These are phyloP conservation scores for Melipona beecheii DNA, from an alignment of 2,888 invertebrate species.

Conservation along the genomic window DNA sequence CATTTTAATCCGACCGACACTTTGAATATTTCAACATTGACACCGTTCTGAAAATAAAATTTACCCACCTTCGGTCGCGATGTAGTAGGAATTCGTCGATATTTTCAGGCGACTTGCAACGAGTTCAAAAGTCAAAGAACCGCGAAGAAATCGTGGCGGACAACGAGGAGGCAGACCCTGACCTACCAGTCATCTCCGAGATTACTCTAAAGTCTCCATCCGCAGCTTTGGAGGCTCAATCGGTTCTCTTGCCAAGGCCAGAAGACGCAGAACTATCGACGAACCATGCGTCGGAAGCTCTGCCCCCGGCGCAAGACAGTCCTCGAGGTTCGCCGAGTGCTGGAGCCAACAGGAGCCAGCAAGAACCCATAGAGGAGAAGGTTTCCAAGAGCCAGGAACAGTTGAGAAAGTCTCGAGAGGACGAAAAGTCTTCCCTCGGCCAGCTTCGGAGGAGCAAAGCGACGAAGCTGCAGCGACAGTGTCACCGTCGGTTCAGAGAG, in stretches of 20 bases:
- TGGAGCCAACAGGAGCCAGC: neutral
- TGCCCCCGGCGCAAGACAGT: neutral
- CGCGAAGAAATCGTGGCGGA: too few relatives aligned
- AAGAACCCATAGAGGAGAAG: neutral
- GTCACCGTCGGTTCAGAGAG: constrained; percentile 73
- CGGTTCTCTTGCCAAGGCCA: too few relatives aligned
- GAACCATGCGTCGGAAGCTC: neutral
- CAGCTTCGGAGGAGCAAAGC: neutral
- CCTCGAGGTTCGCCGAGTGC: neutral
- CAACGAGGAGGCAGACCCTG: too few relatives aligned
- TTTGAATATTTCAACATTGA: too few relatives aligned
- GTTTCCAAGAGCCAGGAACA: constrained; percentile 17
- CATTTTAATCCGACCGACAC: too few relatives aligned
- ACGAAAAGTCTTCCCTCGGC: constrained; percentile 9
- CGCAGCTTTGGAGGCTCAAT: too few relatives aligned
- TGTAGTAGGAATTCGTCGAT: neutral
- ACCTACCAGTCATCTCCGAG: too few relatives aligned
- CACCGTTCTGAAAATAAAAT: too few relatives aligned
- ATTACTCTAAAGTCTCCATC: neutral
- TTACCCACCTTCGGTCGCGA: too few relatives aligned
- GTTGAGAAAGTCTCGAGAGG: neutral
- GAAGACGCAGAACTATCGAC: neutral
- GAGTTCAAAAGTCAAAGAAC: neutral
- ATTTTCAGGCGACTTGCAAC: too few relatives aligned
- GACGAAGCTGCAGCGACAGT: constrained; percentile 36